phyloP scores from a whole-genome alignment of 1,140 invertebrate genomes.

The Calosoma granatense region DNA sequence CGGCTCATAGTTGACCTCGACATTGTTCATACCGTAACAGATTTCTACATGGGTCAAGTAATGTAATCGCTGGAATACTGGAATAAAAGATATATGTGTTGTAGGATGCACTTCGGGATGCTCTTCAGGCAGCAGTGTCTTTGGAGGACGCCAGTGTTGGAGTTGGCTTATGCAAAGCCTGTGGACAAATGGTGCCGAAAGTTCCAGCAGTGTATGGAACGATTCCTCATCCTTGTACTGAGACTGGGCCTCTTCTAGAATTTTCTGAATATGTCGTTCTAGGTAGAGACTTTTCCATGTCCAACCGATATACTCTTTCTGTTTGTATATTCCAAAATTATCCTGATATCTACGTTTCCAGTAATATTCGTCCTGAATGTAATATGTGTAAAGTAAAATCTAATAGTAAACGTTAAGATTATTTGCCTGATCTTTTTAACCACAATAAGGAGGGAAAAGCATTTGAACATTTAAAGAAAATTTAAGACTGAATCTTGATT shows the following conservation, averaged over 20 bases:
- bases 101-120: slow-evolving; percentile 27
- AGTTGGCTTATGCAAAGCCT: slow-evolving; percentile 27
- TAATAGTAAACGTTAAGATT: too few relatives aligned
- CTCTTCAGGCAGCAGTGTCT: slow-evolving; percentile 26
- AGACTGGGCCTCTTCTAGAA: slow-evolving; percentile 30
- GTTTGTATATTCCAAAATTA: slow-evolving; percentile 19
- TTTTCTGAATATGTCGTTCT: slow-evolving; percentile 28
- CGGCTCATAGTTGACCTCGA: slow-evolving; percentile 24
- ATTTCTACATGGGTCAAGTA: slow-evolving; percentile 26
- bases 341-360: slow-evolving; percentile 27
- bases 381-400: not conserved
- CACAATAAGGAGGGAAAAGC: too few relatives aligned
- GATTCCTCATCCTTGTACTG: slow-evolving; percentile 30
- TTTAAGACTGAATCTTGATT: not conserved
- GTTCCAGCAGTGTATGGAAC: slow-evolving; percentile 25
- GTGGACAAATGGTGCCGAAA: slow-evolving; percentile 26
- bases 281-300: slow-evolving; percentile 31
- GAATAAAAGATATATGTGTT: slow-evolving; percentile 27
- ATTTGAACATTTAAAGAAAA: too few relatives aligned
- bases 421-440: too few relatives aligned
- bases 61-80: slow-evolving; percentile 23
- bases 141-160: slow-evolving; percentile 28
- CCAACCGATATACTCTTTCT: slow-evolving; percentile 20
- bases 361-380: slow-evolving; percentile 28
- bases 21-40: slow-evolving; percentile 26